These are phyloP conservation scores for Bugula neritina DNA, from an alignment of 2,888 invertebrate species.

Conservation along the genomic window DNA sequence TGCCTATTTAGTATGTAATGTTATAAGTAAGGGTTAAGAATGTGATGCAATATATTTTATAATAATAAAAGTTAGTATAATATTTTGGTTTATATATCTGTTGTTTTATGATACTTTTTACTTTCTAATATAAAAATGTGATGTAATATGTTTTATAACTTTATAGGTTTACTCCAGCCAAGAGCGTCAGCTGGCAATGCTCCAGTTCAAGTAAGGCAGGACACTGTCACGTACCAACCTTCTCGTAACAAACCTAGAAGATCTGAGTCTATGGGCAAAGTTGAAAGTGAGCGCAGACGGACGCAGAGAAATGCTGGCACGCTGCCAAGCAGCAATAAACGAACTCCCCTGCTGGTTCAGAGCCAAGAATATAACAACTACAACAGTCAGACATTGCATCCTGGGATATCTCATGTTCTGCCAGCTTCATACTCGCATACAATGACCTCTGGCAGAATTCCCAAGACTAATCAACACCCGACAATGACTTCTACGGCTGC, in stretches of 20 bases:
- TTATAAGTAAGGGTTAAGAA: too few relatives aligned
- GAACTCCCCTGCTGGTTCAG: neutral
- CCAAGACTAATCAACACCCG: neutral
- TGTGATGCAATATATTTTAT: too few relatives aligned
- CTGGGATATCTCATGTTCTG: neutral
- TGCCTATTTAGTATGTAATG: too few relatives aligned
- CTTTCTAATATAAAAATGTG: too few relatives aligned
- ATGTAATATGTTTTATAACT: too few relatives aligned
- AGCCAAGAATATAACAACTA: constrained; percentile 24
- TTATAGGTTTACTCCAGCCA: constrained; percentile 10
- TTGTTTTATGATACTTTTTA: too few relatives aligned
- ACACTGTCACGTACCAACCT: neutral
- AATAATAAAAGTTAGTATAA: too few relatives aligned
- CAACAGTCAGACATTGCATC: neutral
- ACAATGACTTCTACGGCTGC: neutral
- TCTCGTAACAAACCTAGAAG: neutral
- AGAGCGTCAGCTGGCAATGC: neutral
- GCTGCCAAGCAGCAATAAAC: neutral
- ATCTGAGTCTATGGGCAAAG: constrained; percentile 15
- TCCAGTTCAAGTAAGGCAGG: constrained; percentile 29
- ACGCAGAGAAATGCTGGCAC: neutral
- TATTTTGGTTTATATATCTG: too few relatives aligned
- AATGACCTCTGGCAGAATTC: neutral
- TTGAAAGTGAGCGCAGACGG: neutral
- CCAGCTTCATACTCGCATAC: neutral